phyloP scores from a whole-genome alignment of 2,113 vertebrate genomes.

The Phrynosoma platyrhinos region DNA sequence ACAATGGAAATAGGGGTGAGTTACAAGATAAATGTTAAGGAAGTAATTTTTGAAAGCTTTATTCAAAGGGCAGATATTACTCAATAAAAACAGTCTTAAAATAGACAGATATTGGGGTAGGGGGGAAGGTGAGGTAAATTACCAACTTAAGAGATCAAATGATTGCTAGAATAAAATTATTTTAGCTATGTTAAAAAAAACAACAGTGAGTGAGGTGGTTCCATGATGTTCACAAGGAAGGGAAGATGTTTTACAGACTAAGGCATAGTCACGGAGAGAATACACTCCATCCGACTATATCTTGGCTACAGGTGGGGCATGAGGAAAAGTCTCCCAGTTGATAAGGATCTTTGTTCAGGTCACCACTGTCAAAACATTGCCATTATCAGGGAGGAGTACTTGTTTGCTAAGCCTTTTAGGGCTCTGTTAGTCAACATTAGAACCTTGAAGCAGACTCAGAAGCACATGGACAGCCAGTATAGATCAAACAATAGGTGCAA shows the following conservation, averaged over 20 bases:
- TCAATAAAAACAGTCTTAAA: not conserved
- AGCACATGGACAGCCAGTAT: not conserved
- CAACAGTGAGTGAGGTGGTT: not conserved
- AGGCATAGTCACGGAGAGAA: not conserved
- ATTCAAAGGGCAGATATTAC: not conserved
- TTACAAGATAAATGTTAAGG: not conserved
- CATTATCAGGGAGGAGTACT: not conserved
- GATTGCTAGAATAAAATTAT: not conserved
- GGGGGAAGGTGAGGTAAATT: not conserved
- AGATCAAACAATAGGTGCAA: no score
- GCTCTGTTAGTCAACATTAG: no score
- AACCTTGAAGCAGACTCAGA: not conserved
- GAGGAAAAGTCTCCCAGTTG: no score
- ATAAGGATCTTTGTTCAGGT: no score
- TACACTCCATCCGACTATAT: not conserved
- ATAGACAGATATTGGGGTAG: not conserved
- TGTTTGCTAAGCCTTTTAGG: not conserved
- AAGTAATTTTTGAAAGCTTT: not conserved
- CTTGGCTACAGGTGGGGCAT: no score
- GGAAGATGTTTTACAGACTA: not conserved
- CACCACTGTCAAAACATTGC: no score
- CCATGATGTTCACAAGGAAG: not conserved
- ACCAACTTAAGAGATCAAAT: not conserved
- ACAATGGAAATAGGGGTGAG: conserved; percentile 88
- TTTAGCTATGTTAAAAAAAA: not conserved